These are phyloP conservation scores for Chloroceryle aenea DNA, from an alignment of 2,113 vertebrate genomes.

Conservation along the genomic window DNA sequence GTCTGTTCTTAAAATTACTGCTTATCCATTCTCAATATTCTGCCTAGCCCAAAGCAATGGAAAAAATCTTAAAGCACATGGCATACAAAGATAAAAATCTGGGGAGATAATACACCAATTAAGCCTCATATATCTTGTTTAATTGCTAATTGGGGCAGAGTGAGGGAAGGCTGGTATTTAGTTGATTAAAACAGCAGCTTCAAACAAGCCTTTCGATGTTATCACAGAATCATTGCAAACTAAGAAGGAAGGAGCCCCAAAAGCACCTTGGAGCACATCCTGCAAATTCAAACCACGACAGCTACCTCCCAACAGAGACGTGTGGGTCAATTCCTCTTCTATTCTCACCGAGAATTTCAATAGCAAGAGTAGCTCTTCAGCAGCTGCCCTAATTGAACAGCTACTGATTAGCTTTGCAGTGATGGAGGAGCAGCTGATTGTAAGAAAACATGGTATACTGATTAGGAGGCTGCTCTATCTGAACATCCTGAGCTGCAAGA, in stretches of 20 bases:
- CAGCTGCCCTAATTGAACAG: slow-evolving; percentile 19
- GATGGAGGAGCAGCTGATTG: slow-evolving; percentile 2
- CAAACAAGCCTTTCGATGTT: slow-evolving; percentile 47
- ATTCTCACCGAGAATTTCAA: not conserved
- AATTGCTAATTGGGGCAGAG: slow-evolving; percentile 42
- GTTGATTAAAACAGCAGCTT: slow-evolving; percentile 61
- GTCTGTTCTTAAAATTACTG: not conserved
- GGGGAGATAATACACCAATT: not conserved
- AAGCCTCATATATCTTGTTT: not conserved
- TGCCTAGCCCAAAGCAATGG: not conserved
- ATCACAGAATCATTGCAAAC: not conserved
- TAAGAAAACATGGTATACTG: not conserved
- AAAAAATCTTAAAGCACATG: not conserved
- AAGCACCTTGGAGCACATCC: not conserved
- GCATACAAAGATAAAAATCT: not conserved
- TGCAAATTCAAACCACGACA: not conserved
- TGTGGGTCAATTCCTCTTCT: not conserved
- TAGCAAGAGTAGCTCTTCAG: not conserved
- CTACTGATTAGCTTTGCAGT: slow-evolving; percentile 12
- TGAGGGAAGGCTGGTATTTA: slow-evolving; percentile 5
- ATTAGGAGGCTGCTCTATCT: not conserved
- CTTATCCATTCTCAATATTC: not conserved
- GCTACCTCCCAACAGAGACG: not conserved
- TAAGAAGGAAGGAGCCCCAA: not conserved
- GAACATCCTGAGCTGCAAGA: not conserved